Evolutionary conservation across 2,113 vertebrate genomes (phyloP).

Genomic region (Phalacrocorax pelagicus): DNA sequence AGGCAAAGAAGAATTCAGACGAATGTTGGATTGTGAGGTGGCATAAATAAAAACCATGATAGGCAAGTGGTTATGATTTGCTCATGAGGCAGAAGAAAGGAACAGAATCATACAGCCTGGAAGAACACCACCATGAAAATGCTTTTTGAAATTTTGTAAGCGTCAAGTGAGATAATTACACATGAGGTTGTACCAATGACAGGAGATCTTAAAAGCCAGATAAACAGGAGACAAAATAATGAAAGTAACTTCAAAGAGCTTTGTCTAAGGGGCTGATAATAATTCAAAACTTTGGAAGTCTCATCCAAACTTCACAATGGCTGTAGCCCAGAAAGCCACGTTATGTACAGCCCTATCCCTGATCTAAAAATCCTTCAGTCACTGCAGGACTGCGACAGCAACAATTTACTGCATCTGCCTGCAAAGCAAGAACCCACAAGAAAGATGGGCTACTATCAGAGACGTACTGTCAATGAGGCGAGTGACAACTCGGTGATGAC

Average conservation of each 20-base stretch:
- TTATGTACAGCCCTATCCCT: neutral
- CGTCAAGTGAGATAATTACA: neutral
- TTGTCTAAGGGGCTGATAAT: neutral
- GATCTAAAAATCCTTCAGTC: neutral
- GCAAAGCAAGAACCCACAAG: accelerated
- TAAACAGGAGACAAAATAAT: neutral
- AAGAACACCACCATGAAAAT: neutral
- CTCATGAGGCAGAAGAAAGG: neutral
- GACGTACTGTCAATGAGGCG: accelerated
- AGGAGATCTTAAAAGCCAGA: neutral
- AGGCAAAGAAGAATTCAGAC: neutral
- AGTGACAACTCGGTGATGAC: neutral
- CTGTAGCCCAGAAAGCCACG: neutral
- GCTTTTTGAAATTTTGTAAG: neutral
- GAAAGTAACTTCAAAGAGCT: neutral
- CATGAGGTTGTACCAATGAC: neutral
- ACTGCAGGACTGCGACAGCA: neutral
- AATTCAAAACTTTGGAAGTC: neutral
- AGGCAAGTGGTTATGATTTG: neutral
- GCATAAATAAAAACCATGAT: neutral
- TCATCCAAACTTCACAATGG: neutral
- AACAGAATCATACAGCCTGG: neutral
- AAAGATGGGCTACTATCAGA: neutral
- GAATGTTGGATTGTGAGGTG: neutral
- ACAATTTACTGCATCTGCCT: neutral